Evolutionary conservation across 2,888 invertebrate genomes (phyloP), one percentile per base, ranked within the genome.

Genomic region (Orthosia gracilis): DNA sequence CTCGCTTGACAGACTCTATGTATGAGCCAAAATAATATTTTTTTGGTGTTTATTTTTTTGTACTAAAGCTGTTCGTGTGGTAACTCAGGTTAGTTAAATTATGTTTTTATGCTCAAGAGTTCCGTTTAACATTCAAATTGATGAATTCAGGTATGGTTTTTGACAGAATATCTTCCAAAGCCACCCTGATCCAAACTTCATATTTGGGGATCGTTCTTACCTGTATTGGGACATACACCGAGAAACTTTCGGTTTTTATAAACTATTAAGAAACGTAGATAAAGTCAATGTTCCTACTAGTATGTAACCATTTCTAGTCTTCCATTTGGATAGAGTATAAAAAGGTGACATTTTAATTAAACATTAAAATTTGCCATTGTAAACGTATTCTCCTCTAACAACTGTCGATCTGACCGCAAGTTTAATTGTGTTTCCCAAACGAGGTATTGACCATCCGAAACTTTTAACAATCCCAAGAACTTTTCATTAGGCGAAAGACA

Each of bases 401-500:
- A 86, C 84, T 85, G 83, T 66, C 76, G 54, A 83, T 84, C 86
- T 85, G 84, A 85, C 88, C 89, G 69, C 88, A 88, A 89, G 83
- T 90, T 89, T 89, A 89, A 91, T 92, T 90, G 88, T 89, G 86
- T 91, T 89, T 86, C 82, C 78, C 73, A 82, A 77, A 81, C 83
- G 70, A 79, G 73, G 87, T 89, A 85, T 86, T 85, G 84, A 85
- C 87, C 88, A 86, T 85, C 83, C 54, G 54, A 66, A 86, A 85
- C 73, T 84, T 73, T 72, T 70, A 85, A 85, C 85, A 78, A 82
- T 73, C 59, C 76, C 74, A 59, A 70, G 58, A 85, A 82, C 79
- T 85, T 85, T 85, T 79, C 85, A 74, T 71, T 71, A 78, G 72
- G 58, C 80, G 77, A 73, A 80, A 83, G 77, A 82, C 83, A 82